These are phyloP conservation scores for Polymixis lichenea DNA, from an alignment of 2,888 invertebrate species.

Conservation along the genomic window DNA sequence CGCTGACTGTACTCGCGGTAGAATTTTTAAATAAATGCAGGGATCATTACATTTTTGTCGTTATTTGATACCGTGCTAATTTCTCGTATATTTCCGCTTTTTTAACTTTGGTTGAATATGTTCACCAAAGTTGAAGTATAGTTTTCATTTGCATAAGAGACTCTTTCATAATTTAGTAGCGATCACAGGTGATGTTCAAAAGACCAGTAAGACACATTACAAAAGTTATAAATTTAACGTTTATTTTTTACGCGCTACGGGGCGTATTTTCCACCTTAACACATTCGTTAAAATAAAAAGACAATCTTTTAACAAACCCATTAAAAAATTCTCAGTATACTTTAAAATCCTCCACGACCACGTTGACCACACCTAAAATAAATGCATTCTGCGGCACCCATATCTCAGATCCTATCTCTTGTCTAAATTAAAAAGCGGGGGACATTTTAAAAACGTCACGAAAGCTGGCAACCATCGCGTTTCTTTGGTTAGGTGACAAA, in stretches of 20 bases:
- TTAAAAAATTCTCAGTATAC: neutral
- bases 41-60: neutral
- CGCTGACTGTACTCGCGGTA: too few relatives aligned
- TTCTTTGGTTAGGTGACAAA: constrained; percentile 37
- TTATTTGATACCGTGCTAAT: neutral
- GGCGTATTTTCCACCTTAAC: neutral
- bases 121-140: neutral
- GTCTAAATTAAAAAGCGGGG: constrained; percentile 56
- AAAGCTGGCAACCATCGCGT: constrained; percentile 36
- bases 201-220: neutral
- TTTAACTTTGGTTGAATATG: too few relatives aligned
- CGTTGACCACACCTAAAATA: constrained; percentile 22
- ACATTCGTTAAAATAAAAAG: constrained; percentile 4
- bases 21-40: too few relatives aligned
- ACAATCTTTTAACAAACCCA: neutral
- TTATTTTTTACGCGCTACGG: neutral
- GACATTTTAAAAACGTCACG: constrained; percentile 48
- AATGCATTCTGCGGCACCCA: constrained; percentile 47
- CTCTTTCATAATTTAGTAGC: neutral
- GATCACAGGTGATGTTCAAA: neutral
- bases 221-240: neutral
- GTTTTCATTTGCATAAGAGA: neutral
- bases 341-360: constrained; percentile 11
- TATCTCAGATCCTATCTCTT: constrained; percentile 58
- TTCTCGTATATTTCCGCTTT: neutral